Evolutionary conservation across 2,113 vertebrate genomes (phyloP).

Genomic region (Camelus dromedarius): DNA sequence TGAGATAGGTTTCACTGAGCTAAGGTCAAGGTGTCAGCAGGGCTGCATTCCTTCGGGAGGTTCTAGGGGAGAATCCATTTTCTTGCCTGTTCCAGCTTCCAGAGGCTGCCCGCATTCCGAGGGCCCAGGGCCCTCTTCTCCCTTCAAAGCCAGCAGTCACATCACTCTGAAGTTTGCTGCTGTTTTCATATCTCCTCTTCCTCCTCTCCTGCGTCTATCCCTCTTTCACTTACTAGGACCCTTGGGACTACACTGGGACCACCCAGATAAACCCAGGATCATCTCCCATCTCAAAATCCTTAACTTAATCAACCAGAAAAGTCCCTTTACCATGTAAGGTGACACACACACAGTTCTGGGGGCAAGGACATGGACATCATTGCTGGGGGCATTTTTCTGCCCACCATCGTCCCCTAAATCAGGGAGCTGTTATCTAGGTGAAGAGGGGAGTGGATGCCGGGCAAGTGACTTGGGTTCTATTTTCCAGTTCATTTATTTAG

Average conservation of each 20-base stretch:
- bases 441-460: neutral
- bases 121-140: too few species aligned
- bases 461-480: neutral
- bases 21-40: neutral
- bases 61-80: neutral
- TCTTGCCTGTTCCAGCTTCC: neutral
- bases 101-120: neutral
- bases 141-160: neutral
- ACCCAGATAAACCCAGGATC: neutral
- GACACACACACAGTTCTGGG: neutral
- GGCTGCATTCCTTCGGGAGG: neutral
- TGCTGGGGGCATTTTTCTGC: fast-evolving
- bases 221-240: neutral
- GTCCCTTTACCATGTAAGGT: neutral
- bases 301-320: neutral
- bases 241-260: neutral
- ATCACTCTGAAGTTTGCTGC: neutral
- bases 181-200: neutral
- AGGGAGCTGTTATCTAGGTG: neutral
- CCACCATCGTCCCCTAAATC: too few species aligned
- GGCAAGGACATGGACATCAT: neutral
- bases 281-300: neutral
- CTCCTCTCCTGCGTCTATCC: neutral
- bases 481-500: neutral
- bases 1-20: neutral